phyloP scores from a whole-genome alignment of 2,888 invertebrate species.

The Melikaiella ostensackeni region DNA sequence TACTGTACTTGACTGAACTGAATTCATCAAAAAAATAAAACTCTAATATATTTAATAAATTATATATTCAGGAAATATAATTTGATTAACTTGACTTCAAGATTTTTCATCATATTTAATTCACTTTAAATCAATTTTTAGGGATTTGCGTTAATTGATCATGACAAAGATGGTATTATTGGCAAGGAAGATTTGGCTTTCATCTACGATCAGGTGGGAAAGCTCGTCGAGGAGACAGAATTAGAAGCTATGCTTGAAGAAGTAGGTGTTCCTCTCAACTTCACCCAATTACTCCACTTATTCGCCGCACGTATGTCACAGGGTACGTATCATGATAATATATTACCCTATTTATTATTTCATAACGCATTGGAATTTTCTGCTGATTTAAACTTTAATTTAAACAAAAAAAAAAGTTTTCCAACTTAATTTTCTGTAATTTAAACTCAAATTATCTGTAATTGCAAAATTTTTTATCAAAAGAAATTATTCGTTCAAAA shows the following conservation, averaged over 20 bases:
- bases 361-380: background rate
- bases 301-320: conserved; percentile 50
- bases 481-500: too few relatives aligned
- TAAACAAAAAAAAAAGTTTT: too few relatives aligned
- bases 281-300: conserved; percentile 50
- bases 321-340: conserved; percentile 39
- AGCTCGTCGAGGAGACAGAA: conserved; percentile 11
- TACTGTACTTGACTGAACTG: too few relatives aligned
- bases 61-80: too few relatives aligned
- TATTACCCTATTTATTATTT: background rate
- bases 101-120: background rate
- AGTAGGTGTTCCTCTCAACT: conserved; percentile 46
- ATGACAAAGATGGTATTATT: conserved; percentile 39
- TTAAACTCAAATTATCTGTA: too few relatives aligned
- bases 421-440: too few relatives aligned
- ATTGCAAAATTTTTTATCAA: too few relatives aligned
- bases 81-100: too few relatives aligned
- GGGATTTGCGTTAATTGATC: conserved; percentile 32
- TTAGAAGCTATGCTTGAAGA: conserved; percentile 50
- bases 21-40: too few relatives aligned
- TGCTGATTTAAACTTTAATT: too few relatives aligned
- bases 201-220: conserved; percentile 32
- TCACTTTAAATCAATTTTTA: background rate
- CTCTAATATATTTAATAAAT: too few relatives aligned
- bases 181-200: conserved; percentile 33